Evolutionary conservation across 2,797 vertebrate species (phyloP), one percentile per base, ranked within the genome.

Genomic region (Falco cherrug): DNA sequence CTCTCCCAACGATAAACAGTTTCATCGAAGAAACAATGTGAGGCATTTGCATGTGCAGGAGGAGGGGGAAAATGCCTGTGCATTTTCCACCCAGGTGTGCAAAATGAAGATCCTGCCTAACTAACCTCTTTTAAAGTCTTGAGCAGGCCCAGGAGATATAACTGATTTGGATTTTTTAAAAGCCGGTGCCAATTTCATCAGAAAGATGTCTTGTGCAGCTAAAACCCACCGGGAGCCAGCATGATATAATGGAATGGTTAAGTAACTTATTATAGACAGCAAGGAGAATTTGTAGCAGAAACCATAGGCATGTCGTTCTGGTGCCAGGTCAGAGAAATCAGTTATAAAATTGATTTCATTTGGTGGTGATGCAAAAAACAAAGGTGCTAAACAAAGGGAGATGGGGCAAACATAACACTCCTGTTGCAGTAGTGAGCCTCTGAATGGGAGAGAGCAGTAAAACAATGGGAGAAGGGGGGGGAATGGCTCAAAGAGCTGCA

Each of bases 161-260:
- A 92, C 73, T 95, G 91, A 80, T 94, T 87, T 77, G 95, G 91
- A 70, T 95, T 95, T 94, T 94, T 94, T 88, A 91, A 95, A 91
- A 95, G 76, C 95, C 0, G 0, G 53, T 95, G 94, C 94, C 83
- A 93, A 59, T 94, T 95, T 95, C 91, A 84, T 95, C 93, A 91
- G 91, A 79, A 92, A 93, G 80, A 84, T 0, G 11, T 79, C 96
- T 91, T 65, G 77, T 90, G 86, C 80, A 77, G 85, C 77, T 89
- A 71, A 95, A 96, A 82, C 90, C 96, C 93, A 84, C 63, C 3
- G 77, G 96, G 93, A 96, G 41, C 74, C 11, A 0, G 80, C 59
- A 33, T 63, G 85, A 82, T 95, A 94, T 86, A 94, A 90, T 90
- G 91, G 96, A 95, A 95, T 96, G 90, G 95, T 94, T 95, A 97